Evolutionary conservation across 2,888 invertebrate species (phyloP).

Genomic region (Brenthis hecate): DNA sequence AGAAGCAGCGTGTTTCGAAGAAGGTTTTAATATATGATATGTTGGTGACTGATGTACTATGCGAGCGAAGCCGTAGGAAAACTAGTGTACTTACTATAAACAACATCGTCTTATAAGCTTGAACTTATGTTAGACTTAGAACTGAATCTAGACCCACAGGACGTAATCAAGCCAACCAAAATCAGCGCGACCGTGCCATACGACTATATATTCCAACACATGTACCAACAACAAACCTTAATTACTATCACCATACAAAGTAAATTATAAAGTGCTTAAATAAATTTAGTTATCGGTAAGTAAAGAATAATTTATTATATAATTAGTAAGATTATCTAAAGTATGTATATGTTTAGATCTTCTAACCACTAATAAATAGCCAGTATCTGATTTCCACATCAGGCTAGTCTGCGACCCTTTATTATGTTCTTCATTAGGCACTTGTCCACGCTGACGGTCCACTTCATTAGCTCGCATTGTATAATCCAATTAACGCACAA

Average conservation of each 20-base stretch:
- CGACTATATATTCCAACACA: not conserved
- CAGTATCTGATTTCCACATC: conserved; percentile 20
- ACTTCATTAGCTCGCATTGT: conserved; percentile 42
- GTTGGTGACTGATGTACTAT: no score
- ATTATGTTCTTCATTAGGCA: conserved; percentile 31
- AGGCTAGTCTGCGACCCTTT: conserved; percentile 13
- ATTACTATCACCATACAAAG: not conserved
- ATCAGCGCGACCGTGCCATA: no score
- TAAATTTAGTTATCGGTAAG: not conserved
- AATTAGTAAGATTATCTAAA: conserved; percentile 18
- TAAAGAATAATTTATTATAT: conserved; percentile 13
- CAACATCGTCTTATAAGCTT: no score
- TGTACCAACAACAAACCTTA: not conserved
- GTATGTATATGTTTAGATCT: conserved; percentile 4
- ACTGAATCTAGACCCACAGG: not conserved
- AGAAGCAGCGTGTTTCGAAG: no score
- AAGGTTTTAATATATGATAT: no score
- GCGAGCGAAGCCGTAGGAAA: no score
- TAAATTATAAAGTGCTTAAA: conserved; percentile 2
- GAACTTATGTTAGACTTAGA: not conserved
- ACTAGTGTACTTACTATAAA: no score
- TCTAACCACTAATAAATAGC: conserved; percentile 9
- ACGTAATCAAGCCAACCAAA: no score
- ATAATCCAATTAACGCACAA: conserved; percentile 32
- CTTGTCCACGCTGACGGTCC: conserved; percentile 22